phyloP scores from a whole-genome alignment of 2,113 vertebrate species.

The Puma concolor region DNA sequence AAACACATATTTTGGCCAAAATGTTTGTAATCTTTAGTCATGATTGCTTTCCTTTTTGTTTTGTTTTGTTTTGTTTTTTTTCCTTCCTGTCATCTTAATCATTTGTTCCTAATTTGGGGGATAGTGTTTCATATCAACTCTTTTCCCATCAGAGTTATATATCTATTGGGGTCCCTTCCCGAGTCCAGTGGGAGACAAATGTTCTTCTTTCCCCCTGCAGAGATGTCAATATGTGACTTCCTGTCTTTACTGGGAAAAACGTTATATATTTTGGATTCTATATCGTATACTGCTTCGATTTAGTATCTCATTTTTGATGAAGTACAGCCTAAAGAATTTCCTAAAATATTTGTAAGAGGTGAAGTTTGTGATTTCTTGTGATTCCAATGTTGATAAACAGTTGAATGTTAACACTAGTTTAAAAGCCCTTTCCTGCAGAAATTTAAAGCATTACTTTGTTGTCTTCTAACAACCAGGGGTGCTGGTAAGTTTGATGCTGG shows the following conservation, averaged over 20 bases:
- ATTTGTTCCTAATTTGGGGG: background rate
- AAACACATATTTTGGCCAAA: background rate
- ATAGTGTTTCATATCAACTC: background rate
- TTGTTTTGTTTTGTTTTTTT: too few species aligned
- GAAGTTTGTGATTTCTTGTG: background rate
- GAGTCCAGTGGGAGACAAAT: background rate
- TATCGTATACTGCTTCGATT: background rate
- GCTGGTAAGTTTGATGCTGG: background rate
- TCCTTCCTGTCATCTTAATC: background rate
- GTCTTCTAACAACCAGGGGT: background rate
- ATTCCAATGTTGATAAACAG: background rate
- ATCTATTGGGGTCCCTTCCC: fast-evolving
- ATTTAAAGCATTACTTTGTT: background rate
- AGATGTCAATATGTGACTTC: background rate
- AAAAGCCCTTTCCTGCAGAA: background rate
- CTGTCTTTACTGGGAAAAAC: background rate
- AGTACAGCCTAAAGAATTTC: background rate
- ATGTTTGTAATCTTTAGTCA: background rate
- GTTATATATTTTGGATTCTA: background rate
- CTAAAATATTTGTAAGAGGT: background rate
- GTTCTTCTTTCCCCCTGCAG: background rate
- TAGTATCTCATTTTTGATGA: background rate
- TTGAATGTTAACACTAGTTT: background rate
- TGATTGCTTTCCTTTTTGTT: background rate
- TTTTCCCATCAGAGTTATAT: background rate